Conservation (phyloP, 2,888 invertebrate species). For the Agrotis puta region DNA sequence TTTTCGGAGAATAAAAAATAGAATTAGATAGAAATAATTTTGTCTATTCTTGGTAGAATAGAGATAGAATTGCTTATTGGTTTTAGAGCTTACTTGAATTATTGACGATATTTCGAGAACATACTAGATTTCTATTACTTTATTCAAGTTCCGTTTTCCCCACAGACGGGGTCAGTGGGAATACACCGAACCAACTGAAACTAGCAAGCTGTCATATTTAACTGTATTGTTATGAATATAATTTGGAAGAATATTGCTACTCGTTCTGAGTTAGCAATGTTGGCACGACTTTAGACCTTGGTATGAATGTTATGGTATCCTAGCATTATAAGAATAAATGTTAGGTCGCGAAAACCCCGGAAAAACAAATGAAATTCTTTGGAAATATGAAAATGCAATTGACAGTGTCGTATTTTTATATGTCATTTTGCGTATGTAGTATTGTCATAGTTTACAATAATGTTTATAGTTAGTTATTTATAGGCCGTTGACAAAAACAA, state of each 20-base stretch:
- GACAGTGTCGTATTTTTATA: too few relatives aligned
- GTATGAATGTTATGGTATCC: background rate
- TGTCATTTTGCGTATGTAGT: too few relatives aligned
- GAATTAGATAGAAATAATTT: too few relatives aligned
- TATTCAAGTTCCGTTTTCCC: too few relatives aligned
- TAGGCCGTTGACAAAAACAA: background rate
- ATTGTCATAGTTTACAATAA: too few relatives aligned
- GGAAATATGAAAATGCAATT: too few relatives aligned
- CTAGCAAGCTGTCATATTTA: slow-evolving; percentile 4
- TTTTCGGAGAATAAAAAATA: too few relatives aligned
- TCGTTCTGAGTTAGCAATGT: background rate
- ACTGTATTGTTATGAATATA: slow-evolving; percentile 20
- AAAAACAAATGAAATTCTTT: background rate
- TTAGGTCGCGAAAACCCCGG: background rate
- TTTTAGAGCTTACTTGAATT: slow-evolving; percentile 22
- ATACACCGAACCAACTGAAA: background rate
- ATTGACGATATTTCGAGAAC: background rate
- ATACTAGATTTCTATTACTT: background rate
- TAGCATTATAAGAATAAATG: background rate
- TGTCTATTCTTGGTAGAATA: too few relatives aligned
- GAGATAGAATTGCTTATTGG: background rate
- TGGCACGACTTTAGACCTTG: slow-evolving; percentile 5
- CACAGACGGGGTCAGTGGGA: too few relatives aligned
- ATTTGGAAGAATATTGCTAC: slow-evolving; percentile 25
- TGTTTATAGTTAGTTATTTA: background rate